These are phyloP conservation scores for Heterohyrax brucei DNA, from an alignment of 2,797 vertebrate genomes.

Conservation along the genomic window DNA sequence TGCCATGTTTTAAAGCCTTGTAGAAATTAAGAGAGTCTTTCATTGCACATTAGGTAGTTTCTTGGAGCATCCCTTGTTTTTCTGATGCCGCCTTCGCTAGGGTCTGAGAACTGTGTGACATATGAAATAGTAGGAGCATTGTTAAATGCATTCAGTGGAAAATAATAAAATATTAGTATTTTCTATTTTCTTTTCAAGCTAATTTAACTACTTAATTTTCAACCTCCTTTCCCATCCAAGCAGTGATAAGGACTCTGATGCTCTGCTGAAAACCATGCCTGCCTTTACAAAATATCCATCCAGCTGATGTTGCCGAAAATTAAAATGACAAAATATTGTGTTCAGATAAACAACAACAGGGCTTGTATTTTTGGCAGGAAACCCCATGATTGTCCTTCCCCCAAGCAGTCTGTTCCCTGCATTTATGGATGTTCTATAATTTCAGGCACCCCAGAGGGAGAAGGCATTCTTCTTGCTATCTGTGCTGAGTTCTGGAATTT, in stretches of 20 bases:
- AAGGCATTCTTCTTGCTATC: neutral
- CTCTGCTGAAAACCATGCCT: slow-evolving; percentile 29
- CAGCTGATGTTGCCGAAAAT: slow-evolving; percentile 77
- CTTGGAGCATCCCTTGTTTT: neutral
- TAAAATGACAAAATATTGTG: slow-evolving; percentile 81
- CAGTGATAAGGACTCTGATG: neutral
- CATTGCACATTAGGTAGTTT: neutral
- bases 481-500: neutral
- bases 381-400: slow-evolving; percentile 14
- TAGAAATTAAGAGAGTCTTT: neutral
- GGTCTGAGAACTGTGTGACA: neutral
- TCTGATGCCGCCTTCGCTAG: neutral
- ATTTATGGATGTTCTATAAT: slow-evolving; percentile 30
- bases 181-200: slow-evolving; percentile 52
- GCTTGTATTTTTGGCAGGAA: slow-evolving; percentile 74
- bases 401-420: slow-evolving; percentile 52
- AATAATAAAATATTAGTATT: slow-evolving; percentile 36
- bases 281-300: slow-evolving; percentile 62
- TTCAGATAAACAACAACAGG: slow-evolving; percentile 77
- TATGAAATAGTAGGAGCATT: neutral
- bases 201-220: slow-evolving; percentile 62
- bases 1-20: neutral
- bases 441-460: slow-evolving; percentile 21
- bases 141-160: neutral
- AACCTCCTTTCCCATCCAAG: neutral